These are phyloP conservation scores for Penaeus monodon DNA, from an alignment of 2,888 invertebrate genomes.

Conservation along the genomic window DNA sequence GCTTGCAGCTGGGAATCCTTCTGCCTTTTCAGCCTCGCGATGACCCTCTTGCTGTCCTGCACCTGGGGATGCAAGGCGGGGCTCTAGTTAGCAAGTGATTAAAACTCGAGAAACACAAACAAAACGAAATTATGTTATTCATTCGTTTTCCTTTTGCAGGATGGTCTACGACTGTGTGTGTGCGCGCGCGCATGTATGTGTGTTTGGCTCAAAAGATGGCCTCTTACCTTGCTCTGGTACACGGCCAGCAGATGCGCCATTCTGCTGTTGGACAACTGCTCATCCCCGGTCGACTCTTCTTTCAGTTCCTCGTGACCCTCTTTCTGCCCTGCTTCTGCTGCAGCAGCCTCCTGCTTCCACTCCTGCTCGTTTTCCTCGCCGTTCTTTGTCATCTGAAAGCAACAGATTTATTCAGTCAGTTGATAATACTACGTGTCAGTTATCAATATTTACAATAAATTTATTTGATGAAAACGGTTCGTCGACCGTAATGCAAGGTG, in stretches of 20 bases:
- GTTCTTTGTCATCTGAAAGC: slow-evolving; percentile 38
- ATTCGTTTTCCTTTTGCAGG: too few species aligned
- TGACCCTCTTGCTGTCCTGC: slow-evolving; percentile 47
- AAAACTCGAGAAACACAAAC: neutral
- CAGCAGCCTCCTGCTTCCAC: neutral
- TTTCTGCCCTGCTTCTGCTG: neutral
- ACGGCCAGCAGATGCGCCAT: slow-evolving; percentile 56
- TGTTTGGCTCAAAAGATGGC: neutral
- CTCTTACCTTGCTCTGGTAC: slow-evolving; percentile 50
- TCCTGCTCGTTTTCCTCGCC: slow-evolving; percentile 34
- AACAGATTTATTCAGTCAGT: neutral
- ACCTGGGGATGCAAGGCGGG: slow-evolving; percentile 16
- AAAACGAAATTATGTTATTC: neutral
- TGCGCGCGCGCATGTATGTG: neutral
- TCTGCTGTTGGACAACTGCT: slow-evolving; percentile 42
- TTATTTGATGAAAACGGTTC: too few species aligned
- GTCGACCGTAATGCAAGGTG: too few species aligned
- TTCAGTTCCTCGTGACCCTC: neutral
- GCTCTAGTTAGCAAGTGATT: neutral
- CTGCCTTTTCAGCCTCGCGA: slow-evolving; percentile 44
- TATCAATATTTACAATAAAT: too few species aligned
- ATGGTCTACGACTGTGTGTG: neutral
- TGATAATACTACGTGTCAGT: neutral
- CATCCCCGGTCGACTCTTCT: neutral
- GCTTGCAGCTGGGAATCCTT: slow-evolving; percentile 59